Conservation (phyloP, 2,888 invertebrate genomes). For the Apamea sordens region DNA sequence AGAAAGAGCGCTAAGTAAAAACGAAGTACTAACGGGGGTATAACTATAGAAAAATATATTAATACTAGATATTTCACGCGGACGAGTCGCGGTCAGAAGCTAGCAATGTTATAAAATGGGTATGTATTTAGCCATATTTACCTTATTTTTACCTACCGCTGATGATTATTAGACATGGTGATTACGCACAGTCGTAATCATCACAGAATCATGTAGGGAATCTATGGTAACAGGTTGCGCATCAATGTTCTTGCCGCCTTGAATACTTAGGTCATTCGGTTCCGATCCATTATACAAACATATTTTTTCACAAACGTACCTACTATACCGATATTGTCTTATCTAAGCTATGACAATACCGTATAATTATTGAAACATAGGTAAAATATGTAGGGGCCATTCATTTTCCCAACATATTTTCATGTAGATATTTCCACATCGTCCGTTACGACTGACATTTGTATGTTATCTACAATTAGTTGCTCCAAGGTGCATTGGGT, state of each 20-base stretch:
- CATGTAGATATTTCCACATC: constrained; percentile 42
- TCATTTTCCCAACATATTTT: constrained; percentile 30
- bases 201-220: background rate
- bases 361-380: background rate
- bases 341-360: constrained; percentile 5
- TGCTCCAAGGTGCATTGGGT: constrained; percentile 54
- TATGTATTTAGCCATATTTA: background rate
- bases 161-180: constrained; percentile 22
- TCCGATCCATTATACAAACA: background rate
- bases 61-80: too few species aligned
- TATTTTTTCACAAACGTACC: background rate
- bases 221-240: too few species aligned
- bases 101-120: background rate
- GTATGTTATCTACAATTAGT: constrained; percentile 56
- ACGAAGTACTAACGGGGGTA: background rate
- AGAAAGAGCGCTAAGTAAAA: background rate
- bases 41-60: background rate
- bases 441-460: constrained; percentile 50
- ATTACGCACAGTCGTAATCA: constrained; percentile 21
- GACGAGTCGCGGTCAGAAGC: background rate
- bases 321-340: background rate
- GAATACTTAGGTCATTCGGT: too few species aligned
- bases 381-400: background rate
- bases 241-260: too few species aligned
- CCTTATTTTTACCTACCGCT: background rate